Conservation (phyloP, 2,797 vertebrate species). For the Tragopan temminckii region DNA sequence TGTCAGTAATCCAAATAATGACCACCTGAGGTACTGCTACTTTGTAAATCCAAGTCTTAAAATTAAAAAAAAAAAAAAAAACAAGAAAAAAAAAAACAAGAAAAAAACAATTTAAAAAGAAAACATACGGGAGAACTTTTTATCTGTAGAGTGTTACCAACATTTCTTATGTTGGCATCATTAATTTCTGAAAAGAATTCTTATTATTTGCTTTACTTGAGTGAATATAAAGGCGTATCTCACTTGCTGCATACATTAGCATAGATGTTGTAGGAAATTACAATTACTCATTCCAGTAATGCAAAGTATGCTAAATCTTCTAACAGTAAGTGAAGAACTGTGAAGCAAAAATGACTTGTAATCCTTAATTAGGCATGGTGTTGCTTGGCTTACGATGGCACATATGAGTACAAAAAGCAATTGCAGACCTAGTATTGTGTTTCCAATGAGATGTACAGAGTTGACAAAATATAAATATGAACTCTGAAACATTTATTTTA, state of each 20-base stretch:
- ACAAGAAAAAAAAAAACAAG: neutral
- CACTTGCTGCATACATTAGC: neutral
- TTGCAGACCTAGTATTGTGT: neutral
- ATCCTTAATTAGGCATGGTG: constrained; percentile 56
- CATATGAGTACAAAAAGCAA: constrained; percentile 45
- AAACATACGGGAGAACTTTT: neutral
- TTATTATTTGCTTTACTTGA: neutral
- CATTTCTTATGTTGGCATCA: neutral
- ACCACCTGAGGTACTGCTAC: neutral
- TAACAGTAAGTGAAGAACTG: constrained; percentile 33
- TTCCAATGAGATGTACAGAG: constrained; percentile 29
- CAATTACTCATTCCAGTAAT: neutral
- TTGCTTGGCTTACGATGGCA: constrained; percentile 51
- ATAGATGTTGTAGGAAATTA: neutral
- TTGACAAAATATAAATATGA: constrained; percentile 60
- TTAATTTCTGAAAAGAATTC: neutral
- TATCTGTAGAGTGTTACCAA: neutral
- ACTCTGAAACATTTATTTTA: neutral
- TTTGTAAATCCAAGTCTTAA: neutral
- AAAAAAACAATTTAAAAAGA: neutral
- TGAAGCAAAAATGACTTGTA: constrained; percentile 38
- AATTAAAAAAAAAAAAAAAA: neutral
- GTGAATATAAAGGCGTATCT: neutral
- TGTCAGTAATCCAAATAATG: neutral
- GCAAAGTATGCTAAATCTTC: neutral